Base-by-base conservation (phyloP, 2,888 invertebrate genomes). In the Dicranocentrus wangi region DNA sequence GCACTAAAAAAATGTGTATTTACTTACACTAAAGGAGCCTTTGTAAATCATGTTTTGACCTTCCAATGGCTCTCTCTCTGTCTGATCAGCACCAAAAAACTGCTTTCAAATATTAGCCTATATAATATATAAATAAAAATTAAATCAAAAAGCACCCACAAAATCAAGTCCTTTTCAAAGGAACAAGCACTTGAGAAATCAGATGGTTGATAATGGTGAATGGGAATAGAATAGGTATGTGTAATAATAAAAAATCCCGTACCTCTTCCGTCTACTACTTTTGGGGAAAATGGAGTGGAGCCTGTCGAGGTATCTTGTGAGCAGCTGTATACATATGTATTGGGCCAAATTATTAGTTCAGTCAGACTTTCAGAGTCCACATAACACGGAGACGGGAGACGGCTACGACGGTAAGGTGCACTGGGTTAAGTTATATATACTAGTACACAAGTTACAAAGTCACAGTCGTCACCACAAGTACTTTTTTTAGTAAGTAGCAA, bases 31-130 rank as follows among this genome's bases (percentile, higher is more conserved):
- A 65, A 73, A 73, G 1, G 73, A 73, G 65, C 73, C 73, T 53
- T 73, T 65, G 73, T 73, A 73, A 73, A 73, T 73, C 73, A 73
- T 73, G 13, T 42, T 73, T 15, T 55, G 73, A 73, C 25, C 73
- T 73, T 39, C 17, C 65, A 73, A 65, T 21, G 53, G 73, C 55
- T 51, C 73, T n/a, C n/a, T n/a, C n/a, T n/a, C n/a, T n/a, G n/a
- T n/a, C n/a, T n/a, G n/a, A n/a, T n/a, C n/a, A 8, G 39, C 1
- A 15, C n/a, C 19, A 51, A 69, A 7, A 13, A 8, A 8, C 39
- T 8, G 13, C 39, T 39, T 7, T 13, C 7, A 39, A 39, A 39
- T 39, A 39, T 39, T 39, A 8, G 7, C 39, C 13, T 39, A 13
- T 39, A 8, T 7, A 39, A 39, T 7, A 8, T 39, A 7, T 39